phyloP scores from a whole-genome alignment of 2,113 vertebrate genomes.

The Eonycteris spelaea region DNA sequence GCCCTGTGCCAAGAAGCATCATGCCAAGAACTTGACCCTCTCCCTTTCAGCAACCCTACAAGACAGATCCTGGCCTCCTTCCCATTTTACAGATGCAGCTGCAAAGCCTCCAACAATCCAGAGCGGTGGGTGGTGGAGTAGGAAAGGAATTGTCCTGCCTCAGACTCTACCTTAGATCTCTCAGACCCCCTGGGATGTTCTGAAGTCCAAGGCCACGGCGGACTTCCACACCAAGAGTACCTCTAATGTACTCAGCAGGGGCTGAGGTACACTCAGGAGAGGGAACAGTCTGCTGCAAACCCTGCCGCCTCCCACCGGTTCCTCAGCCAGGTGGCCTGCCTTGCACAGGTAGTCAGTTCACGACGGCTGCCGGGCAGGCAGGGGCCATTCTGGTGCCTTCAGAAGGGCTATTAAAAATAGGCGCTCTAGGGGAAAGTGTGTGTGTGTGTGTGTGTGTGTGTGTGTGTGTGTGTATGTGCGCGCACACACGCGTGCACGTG shows the following conservation, averaged over 20 bases:
- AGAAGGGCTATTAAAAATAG: not conserved
- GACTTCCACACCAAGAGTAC: not conserved
- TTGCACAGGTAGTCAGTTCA: not conserved
- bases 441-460: too few species aligned
- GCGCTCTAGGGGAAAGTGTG: not conserved
- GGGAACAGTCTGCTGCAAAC: not conserved
- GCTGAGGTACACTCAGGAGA: not conserved
- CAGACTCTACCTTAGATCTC: not conserved
- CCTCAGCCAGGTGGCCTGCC: not conserved
- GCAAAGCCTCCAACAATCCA: not conserved
- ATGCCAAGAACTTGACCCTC: fast-evolving
- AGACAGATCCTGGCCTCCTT: not conserved
- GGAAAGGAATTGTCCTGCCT: not conserved
- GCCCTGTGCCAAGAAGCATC: not conserved
- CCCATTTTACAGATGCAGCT: not conserved
- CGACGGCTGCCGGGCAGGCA: not conserved
- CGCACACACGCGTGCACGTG: too few species aligned
- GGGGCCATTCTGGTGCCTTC: not conserved
- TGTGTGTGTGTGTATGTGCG: too few species aligned
- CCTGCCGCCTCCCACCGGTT: not conserved
- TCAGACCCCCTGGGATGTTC: not conserved
- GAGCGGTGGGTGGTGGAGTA: fast-evolving
- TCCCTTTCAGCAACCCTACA: not conserved
- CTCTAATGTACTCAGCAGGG: fast-evolving
- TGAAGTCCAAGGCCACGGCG: not conserved